Evolutionary conservation across 2,797 vertebrate species (phyloP).

Genomic region (Rhinatrema bivittatum): DNA sequence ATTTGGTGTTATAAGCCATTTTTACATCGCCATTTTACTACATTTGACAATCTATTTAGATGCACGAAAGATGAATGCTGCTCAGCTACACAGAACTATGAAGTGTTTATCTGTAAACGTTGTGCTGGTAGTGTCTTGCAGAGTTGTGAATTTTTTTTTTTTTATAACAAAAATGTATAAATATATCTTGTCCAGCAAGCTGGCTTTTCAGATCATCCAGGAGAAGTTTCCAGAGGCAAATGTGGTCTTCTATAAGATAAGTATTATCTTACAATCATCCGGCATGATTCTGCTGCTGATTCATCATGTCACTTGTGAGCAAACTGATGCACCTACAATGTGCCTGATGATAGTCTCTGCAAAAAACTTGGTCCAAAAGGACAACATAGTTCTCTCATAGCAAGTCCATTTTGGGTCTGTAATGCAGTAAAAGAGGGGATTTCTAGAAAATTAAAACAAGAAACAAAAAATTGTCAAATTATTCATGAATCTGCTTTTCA

Average conservation of each 20-base stretch:
- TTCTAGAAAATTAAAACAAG: constrained; percentile 69
- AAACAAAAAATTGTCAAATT: no score
- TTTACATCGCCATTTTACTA: constrained; percentile 23
- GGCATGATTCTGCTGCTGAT: constrained; percentile 54
- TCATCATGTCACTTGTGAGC: constrained; percentile 45
- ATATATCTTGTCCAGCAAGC: constrained; percentile 77
- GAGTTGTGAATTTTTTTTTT: constrained; percentile 66
- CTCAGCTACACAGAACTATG: constrained; percentile 44
- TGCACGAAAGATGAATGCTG: constrained; percentile 32
- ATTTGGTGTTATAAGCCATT: constrained; percentile 28
- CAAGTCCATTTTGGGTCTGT: constrained; percentile 99
- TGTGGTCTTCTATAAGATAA: constrained; percentile 48
- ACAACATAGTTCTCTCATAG: constrained; percentile 77
- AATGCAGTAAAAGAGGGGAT: constrained; percentile 96
- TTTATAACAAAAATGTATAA: constrained; percentile 91
- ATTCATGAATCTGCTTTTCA: no score
- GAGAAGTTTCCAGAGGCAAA: constrained; percentile 28
- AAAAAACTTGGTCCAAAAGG: constrained; percentile 67
- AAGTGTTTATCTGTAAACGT: constrained; percentile 73
- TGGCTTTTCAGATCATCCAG: constrained; percentile 46
- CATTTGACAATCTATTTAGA: constrained; percentile 24
- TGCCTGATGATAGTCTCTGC: constrained; percentile 77
- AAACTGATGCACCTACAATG: constrained; percentile 46
- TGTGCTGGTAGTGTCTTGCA: constrained; percentile 85
- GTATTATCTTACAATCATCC: constrained; percentile 61